These are phyloP conservation scores for Harpalus rubripes DNA, from an alignment of 2,888 invertebrate species.

Conservation along the genomic window DNA sequence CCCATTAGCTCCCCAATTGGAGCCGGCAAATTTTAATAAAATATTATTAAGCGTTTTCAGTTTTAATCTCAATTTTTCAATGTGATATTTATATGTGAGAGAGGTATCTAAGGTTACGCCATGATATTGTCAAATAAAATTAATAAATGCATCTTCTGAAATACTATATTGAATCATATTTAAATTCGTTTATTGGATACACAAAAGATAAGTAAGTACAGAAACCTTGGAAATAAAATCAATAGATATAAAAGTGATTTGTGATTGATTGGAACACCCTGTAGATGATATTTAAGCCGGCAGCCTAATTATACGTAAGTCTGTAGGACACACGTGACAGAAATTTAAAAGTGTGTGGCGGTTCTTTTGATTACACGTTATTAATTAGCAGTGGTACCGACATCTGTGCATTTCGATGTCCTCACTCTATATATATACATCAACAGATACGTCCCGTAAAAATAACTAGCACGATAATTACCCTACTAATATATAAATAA, in stretches of 20 bases:
- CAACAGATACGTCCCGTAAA: neutral
- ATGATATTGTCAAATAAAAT: neutral
- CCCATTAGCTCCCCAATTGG: too few species aligned
- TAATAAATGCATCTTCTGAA: neutral
- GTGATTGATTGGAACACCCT: conserved; percentile 36
- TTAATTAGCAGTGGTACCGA: conserved; percentile 21
- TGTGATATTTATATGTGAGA: too few species aligned
- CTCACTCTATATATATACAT: neutral
- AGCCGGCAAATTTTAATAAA: too few species aligned
- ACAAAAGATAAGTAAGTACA: too few species aligned
- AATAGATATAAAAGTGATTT: too few species aligned
- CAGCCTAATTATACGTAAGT: conserved; percentile 21
- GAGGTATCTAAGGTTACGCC: too few species aligned
- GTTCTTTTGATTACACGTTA: conserved; percentile 49
- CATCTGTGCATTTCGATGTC: conserved; percentile 15
- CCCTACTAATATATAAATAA: too few species aligned
- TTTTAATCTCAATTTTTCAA: too few species aligned
- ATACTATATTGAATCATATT: neutral
- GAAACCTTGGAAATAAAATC: too few species aligned
- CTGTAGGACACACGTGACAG: conserved; percentile 38
- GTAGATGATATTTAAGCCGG: conserved; percentile 8
- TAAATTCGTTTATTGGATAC: neutral
- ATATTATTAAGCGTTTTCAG: too few species aligned
- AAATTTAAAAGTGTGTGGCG: conserved; percentile 50
- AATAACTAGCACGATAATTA: neutral